Evolutionary conservation across 2,888 invertebrate genomes (phyloP).

Genomic region (Therioaphis trifolii): DNA sequence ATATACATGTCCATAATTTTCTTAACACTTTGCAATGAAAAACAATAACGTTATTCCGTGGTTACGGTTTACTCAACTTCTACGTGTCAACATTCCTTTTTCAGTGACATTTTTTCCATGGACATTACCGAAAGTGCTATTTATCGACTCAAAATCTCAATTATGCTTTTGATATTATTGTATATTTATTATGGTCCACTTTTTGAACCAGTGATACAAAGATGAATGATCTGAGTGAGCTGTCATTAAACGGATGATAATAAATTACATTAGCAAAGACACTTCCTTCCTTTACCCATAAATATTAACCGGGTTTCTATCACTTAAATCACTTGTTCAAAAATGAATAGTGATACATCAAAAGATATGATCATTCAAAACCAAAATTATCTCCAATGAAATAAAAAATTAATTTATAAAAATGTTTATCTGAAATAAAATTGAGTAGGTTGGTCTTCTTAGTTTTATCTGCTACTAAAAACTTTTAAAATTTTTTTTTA

Average conservation of each 20-base stretch:
- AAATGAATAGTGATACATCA: constrained; percentile 13
- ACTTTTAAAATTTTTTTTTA: constrained; percentile 23
- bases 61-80: background rate
- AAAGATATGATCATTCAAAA: background rate
- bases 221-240: background rate
- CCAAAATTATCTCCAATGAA: background rate
- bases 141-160: background rate
- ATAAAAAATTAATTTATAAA: background rate
- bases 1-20: too few relatives aligned
- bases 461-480: background rate
- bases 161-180: background rate
- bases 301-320: constrained; percentile 24
- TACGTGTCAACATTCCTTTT: background rate
- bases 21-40: background rate
- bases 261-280: constrained; percentile 25
- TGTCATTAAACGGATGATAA: constrained; percentile 28
- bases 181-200: background rate
- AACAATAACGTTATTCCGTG: background rate
- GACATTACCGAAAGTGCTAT: too few relatives aligned
- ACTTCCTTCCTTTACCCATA: constrained; percentile 13
- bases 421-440: constrained; percentile 7
- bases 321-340: constrained; percentile 30
- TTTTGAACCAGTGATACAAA: constrained; percentile 37
- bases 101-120: background rate
- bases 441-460: background rate